Evolutionary conservation across 2,113 vertebrate species (phyloP).

Genomic region (Tinamus guttatus): DNA sequence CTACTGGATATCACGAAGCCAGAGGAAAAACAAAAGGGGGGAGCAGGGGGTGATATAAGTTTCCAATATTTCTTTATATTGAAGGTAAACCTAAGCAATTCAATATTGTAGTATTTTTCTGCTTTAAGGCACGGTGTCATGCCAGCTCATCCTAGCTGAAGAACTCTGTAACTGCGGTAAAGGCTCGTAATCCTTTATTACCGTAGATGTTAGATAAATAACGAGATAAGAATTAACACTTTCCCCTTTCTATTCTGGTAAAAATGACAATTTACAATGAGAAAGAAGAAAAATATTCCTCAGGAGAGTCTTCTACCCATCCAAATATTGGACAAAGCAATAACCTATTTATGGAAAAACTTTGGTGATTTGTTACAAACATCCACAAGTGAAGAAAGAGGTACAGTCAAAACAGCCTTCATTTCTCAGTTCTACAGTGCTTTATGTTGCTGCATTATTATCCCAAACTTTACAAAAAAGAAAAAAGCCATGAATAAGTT

Average conservation of each 20-base stretch:
- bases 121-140: not conserved
- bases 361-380: not conserved
- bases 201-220: not conserved
- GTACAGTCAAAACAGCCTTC: not conserved
- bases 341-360: not conserved
- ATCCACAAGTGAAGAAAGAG: not conserved
- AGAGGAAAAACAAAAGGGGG: not conserved
- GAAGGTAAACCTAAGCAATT: not conserved
- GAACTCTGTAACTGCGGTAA: not conserved
- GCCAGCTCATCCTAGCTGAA: not conserved
- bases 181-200: not conserved
- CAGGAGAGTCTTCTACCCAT: not conserved
- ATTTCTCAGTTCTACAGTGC: not conserved
- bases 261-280: not conserved
- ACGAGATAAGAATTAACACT: not conserved
- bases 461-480: not conserved
- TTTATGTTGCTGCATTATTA: not conserved
- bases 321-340: not conserved
- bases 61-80: not conserved
- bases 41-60: not conserved
- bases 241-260: not conserved
- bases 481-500: not conserved
- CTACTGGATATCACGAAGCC: not conserved
- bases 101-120: not conserved
- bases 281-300: not conserved